Evolutionary conservation across 2,888 invertebrate species (phyloP).

Genomic region (Steromphala cineraria): DNA sequence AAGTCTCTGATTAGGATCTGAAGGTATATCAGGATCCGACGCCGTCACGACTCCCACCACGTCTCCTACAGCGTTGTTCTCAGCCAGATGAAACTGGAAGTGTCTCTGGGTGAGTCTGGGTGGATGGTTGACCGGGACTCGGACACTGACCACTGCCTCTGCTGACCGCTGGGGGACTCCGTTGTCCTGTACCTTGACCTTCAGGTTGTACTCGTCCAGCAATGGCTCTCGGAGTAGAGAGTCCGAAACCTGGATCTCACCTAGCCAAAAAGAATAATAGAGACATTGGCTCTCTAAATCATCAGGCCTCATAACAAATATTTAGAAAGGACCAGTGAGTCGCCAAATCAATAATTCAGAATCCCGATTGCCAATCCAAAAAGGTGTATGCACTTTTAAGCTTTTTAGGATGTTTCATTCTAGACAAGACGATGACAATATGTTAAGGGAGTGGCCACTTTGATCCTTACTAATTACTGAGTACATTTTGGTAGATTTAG

Average conservation of each 20-base stretch:
- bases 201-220: constrained; percentile 30
- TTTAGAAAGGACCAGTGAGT: too few relatives aligned
- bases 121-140: constrained; percentile 37
- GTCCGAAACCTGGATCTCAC: constrained; percentile 37
- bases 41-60: constrained; percentile 30
- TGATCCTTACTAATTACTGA: too few relatives aligned
- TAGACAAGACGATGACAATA: too few relatives aligned
- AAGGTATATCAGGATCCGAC: constrained; percentile 29
- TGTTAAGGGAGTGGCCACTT: too few relatives aligned
- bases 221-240: constrained; percentile 34
- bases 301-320: too few relatives aligned
- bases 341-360: too few relatives aligned
- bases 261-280: too few relatives aligned
- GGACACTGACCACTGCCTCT: constrained; percentile 30
- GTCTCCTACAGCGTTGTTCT: constrained; percentile 27
- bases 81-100: constrained; percentile 25
- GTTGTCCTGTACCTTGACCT: constrained; percentile 38
- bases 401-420: too few relatives aligned
- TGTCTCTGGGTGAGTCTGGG: constrained; percentile 24
- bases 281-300: too few relatives aligned
- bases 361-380: too few relatives aligned
- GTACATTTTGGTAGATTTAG: too few relatives aligned
- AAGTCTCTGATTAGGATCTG: constrained; percentile 11
- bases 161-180: constrained; percentile 33
- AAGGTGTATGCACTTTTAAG: too few relatives aligned